phyloP scores from a whole-genome alignment of 2,113 vertebrate species.

The Acrocephalus arundinaceus region DNA sequence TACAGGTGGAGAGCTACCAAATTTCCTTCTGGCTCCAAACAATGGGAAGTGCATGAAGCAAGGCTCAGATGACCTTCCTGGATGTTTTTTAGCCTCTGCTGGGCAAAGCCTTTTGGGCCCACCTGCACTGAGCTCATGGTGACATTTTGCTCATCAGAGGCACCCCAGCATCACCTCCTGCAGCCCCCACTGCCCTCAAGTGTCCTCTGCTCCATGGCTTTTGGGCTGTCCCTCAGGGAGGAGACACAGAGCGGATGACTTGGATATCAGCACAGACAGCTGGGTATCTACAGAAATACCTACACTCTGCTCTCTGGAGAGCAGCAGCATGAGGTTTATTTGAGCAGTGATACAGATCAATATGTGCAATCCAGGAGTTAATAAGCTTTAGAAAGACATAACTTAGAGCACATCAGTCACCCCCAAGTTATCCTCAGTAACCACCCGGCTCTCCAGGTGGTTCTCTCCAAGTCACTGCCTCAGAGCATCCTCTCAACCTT shows the following conservation, averaged over 20 bases:
- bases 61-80: background rate
- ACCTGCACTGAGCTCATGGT: background rate
- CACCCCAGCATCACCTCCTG: fast-evolving
- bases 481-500: background rate
- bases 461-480: background rate
- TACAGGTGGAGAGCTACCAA: background rate
- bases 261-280: background rate
- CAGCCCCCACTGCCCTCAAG: no score
- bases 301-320: background rate
- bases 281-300: background rate
- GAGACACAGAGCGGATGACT: background rate
- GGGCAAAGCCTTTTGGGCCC: background rate
- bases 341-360: background rate
- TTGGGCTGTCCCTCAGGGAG: background rate
- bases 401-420: background rate
- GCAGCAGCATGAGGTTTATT: background rate
- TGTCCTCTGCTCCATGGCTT: fast-evolving
- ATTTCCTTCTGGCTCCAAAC: background rate
- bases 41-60: background rate
- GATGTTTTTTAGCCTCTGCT: background rate
- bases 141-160: background rate
- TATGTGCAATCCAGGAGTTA: background rate
- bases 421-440: background rate
- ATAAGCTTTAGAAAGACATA: background rate
- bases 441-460: background rate